Evolutionary conservation across 2,113 vertebrate genomes (phyloP).

Genomic region (Sula dactylatra): DNA sequence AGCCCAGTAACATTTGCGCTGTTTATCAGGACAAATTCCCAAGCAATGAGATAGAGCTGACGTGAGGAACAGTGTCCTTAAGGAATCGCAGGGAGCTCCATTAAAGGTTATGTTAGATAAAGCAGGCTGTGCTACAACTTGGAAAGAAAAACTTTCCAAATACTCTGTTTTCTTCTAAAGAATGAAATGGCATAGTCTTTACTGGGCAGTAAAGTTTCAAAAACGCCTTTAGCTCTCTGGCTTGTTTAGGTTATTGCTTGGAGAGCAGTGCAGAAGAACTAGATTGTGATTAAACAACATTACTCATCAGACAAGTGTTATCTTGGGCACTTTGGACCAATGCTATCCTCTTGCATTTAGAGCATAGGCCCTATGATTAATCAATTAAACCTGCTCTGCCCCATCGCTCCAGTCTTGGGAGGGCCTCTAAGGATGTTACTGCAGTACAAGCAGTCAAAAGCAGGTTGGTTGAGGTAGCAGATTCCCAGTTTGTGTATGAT

Average conservation of each 20-base stretch:
- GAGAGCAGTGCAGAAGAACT: background rate
- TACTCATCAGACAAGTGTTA: background rate
- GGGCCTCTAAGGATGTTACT: background rate
- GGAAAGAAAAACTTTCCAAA: background rate
- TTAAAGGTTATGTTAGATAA: constrained; percentile 1
- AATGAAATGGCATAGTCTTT: background rate
- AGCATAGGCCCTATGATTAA: background rate
- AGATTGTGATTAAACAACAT: background rate
- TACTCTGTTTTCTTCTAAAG: background rate
- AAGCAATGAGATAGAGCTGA: constrained; percentile 30
- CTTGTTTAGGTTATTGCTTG: background rate
- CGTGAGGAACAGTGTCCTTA: background rate
- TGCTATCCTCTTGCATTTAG: background rate
- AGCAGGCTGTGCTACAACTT: background rate
- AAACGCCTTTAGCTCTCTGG: background rate
- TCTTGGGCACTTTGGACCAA: background rate
- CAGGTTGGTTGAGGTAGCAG: background rate
- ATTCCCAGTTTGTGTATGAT: background rate
- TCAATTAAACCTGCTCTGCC: background rate
- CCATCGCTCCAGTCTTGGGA: background rate
- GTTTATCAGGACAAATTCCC: constrained; percentile 54
- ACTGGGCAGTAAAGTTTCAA: background rate
- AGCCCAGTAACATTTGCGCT: background rate
- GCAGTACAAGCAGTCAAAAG: background rate
- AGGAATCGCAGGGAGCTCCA: background rate